A percentile compares a stretch with the other conserved stretches of the same genome.
Evolutionary conservation across 2,797 vertebrate species (phyloP).

Genomic region (Hippocampus kuda): DNA sequence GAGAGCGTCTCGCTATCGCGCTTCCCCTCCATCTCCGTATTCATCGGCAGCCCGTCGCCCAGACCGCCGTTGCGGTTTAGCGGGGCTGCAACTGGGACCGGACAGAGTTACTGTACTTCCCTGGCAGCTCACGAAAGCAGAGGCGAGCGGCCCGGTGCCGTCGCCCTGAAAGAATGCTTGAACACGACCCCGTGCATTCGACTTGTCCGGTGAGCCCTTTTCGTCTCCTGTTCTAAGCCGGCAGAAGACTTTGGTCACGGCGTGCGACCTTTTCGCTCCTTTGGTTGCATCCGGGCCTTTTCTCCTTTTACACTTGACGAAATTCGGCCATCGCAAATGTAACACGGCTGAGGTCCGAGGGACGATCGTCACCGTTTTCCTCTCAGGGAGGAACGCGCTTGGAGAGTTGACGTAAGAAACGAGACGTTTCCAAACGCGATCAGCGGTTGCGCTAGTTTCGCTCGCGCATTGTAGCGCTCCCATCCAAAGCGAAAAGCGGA

Average conservation of each 20-base stretch:
- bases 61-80: constrained; percentile 25
- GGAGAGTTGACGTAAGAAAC: too few relatives aligned
- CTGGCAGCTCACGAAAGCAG: constrained; percentile 41
- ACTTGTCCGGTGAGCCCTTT: constrained; percentile 48
- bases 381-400: too few relatives aligned
- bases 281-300: too few relatives aligned
- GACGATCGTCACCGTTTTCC: too few relatives aligned
- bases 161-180: constrained; percentile 52
- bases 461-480: background rate
- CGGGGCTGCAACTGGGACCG: constrained; percentile 21
- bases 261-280: too few relatives aligned
- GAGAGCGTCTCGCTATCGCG: constrained; percentile 40
- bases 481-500: too few relatives aligned
- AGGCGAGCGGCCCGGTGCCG: constrained; percentile 35
- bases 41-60: constrained; percentile 30
- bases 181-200: constrained; percentile 49
- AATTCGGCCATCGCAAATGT: constrained; percentile 54
- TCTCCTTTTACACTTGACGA: constrained; percentile 28
- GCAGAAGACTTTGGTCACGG: background rate
- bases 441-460: background rate
- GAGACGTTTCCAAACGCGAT: too few relatives aligned
- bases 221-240: constrained; percentile 34
- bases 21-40: constrained; percentile 48
- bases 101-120: constrained; percentile 50
- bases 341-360: constrained; percentile 24